phyloP scores from a whole-genome alignment of 2,113 vertebrate species.

The Helogale parvula region DNA sequence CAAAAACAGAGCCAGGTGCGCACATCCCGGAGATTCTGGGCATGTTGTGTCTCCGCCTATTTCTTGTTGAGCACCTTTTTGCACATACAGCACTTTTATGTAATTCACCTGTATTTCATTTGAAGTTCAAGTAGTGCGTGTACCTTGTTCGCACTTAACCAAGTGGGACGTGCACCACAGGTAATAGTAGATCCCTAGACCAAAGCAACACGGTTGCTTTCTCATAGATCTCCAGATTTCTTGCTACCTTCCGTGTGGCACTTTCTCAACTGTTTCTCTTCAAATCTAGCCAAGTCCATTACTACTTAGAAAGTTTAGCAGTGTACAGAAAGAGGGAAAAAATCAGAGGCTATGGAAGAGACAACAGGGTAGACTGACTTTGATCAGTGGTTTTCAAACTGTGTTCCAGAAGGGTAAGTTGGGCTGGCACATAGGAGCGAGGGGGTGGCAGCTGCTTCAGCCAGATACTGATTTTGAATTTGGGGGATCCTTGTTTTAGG shows the following conservation, averaged over 20 bases:
- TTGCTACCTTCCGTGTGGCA: background rate
- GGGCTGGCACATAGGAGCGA: too few species aligned
- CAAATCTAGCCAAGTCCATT: background rate
- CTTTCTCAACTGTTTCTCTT: constrained; percentile 31
- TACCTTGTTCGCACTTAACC: background rate
- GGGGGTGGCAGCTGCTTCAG: background rate
- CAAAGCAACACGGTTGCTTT: background rate
- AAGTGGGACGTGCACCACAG: background rate
- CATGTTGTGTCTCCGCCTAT: background rate
- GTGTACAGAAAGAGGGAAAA: background rate
- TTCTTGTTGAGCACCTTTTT: background rate
- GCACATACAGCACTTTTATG: background rate
- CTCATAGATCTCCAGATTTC: background rate
- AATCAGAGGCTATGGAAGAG: background rate
- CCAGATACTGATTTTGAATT: background rate
- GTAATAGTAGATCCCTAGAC: background rate
- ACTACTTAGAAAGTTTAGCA: background rate
- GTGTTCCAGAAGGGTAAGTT: background rate
- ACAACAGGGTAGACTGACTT: background rate
- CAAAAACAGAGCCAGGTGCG: background rate
- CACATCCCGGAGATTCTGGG: background rate
- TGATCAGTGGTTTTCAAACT: background rate
- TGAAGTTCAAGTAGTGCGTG: background rate
- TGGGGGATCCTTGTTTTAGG: background rate
- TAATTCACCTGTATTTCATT: background rate